Evolutionary conservation across 2,113 vertebrate genomes (phyloP), one percentile per base, ranked within the genome.

Genomic region (Nerophis lumbriciformis): DNA sequence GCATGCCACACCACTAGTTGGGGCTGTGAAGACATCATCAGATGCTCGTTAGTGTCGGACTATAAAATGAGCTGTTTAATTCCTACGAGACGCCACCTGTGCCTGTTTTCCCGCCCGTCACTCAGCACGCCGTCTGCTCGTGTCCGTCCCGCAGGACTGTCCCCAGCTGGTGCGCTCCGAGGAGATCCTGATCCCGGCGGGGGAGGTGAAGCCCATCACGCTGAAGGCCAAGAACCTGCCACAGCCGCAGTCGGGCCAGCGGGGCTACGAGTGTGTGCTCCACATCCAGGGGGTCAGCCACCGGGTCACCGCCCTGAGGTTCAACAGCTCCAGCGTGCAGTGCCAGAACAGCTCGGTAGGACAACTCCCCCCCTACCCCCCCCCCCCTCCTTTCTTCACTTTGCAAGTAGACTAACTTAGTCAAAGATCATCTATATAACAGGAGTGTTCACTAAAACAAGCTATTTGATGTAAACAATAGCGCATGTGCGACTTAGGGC

Each of bases 321-420:
- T 98, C 92, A 99, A 99, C 90, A 98, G 95, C 88, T 98, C 97
- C 88, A 98, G 96, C 4, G 95, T 99, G 61, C 96, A 98, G 85
- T 98, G 97, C 88, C 97, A 99, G 90, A 98, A 99, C 88, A 98
- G 95, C 80, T 98, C 96, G 88, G 97, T 99, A 84, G 85, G 93
- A 83, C 38, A 5, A 19, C 19, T 19, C 53, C 2, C 28, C 12
- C 1, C 10, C 21, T 5, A 14, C 3, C 14, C 28, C 42, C 16
- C 5, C 6, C 15, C 8, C 42, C 5, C 55, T 44, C 55, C 11
- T 57, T 16, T 57, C 9, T 57, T 44, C 3, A 44, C 42, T 44
- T 44, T 11, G 21, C 12, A n/a, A 6, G 48, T 11, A 10, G 42
- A 10, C 2, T 11, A 44, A 4, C 3, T 10, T 11, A 11, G 5